These are phyloP conservation scores for Ectemnius cavifrons DNA, from an alignment of 2,888 invertebrate species.

Conservation along the genomic window DNA sequence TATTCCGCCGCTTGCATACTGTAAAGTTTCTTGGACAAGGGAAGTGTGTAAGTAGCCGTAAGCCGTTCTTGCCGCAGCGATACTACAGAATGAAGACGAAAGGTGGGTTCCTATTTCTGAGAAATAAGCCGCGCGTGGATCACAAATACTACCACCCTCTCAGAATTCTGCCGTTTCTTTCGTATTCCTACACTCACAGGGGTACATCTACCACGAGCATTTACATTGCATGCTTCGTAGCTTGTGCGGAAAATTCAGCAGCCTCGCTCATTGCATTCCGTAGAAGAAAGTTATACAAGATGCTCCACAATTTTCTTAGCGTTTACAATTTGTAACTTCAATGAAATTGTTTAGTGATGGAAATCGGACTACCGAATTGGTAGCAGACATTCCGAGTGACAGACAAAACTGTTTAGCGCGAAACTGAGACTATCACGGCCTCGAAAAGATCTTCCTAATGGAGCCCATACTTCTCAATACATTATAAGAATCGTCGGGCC, in stretches of 20 bases:
- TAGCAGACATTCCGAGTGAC: too few relatives aligned
- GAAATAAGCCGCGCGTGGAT: conserved; percentile 21
- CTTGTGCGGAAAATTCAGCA: background rate
- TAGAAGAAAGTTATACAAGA: background rate
- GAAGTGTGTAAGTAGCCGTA: conserved; percentile 13
- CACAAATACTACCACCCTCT: conserved; percentile 1
- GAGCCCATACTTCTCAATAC: conserved; percentile 27
- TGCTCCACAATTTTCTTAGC: background rate
- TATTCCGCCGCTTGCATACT: background rate
- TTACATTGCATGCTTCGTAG: background rate
- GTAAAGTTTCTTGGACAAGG: background rate
- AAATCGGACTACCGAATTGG: too few relatives aligned
- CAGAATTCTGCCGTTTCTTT: conserved; percentile 15
- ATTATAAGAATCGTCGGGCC: conserved; percentile 46
- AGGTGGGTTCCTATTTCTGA: conserved; percentile 2
- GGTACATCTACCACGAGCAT: background rate
- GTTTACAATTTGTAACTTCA: background rate
- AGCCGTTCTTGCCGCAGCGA: background rate
- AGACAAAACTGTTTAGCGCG: too few relatives aligned
- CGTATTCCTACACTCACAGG: background rate
- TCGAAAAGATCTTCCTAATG: conserved; percentile 4
- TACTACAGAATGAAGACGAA: conserved; percentile 18
- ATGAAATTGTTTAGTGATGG: background rate
- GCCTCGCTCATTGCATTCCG: background rate
- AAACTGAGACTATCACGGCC: too few relatives aligned